phyloP scores from a whole-genome alignment of 30 jellyfish, hydroid and myxozoan genomes.

The Pseudorhiza aurosa region DNA sequence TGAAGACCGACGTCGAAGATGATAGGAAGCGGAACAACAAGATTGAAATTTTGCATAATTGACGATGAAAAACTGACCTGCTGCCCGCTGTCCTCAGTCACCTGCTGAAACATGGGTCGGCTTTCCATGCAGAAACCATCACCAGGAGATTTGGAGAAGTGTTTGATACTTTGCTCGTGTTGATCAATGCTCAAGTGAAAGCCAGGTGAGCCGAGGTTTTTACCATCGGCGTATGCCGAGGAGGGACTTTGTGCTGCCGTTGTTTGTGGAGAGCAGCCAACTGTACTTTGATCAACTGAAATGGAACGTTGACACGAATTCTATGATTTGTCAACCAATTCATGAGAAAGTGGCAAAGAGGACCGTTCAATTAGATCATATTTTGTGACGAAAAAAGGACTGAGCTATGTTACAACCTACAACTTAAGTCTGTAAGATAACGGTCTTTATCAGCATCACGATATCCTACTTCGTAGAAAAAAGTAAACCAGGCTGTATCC shows the following conservation, averaged over 20 bases:
- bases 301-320: too few relatives aligned
- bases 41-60: too few relatives aligned
- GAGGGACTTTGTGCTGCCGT: background rate
- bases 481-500: too few relatives aligned
- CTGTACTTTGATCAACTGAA: background rate
- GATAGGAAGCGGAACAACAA: background rate
- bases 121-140: conserved; percentile 55
- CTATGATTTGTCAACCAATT: too few relatives aligned
- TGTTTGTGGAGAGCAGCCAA: background rate
- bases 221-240: background rate
- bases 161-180: conserved; percentile 25
- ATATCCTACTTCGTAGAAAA: too few relatives aligned
- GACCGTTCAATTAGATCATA: too few relatives aligned
- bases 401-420: too few relatives aligned
- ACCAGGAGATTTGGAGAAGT: conserved; percentile 51
- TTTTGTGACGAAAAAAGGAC: too few relatives aligned
- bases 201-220: conserved; percentile 20
- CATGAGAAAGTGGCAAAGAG: too few relatives aligned
- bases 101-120: conserved; percentile 55
- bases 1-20: background rate
- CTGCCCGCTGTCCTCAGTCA: background rate
- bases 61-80: background rate
- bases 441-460: too few relatives aligned
- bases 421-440: too few relatives aligned
- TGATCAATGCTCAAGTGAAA: conserved; percentile 16